Evolutionary conservation across 2,888 invertebrate genomes (phyloP).

Genomic region (Lepidonotus clava): DNA sequence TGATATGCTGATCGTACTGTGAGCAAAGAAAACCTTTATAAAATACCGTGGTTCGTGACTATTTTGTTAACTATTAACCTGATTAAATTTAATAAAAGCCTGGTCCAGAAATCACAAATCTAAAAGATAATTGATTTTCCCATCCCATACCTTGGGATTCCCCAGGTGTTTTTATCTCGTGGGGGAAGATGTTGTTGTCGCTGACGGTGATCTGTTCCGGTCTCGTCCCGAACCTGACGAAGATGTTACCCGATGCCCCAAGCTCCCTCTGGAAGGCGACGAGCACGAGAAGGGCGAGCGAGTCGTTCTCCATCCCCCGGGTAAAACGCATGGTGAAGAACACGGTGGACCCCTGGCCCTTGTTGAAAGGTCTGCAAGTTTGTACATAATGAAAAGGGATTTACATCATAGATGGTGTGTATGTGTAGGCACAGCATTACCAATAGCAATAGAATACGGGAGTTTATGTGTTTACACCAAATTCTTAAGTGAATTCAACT

Average conservation of each 20-base stretch:
- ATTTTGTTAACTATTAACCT: too few relatives aligned
- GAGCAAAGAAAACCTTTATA: too few relatives aligned
- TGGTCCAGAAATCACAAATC: not conserved
- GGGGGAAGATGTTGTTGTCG: not conserved
- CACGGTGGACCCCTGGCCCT: not conserved
- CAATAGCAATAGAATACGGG: too few relatives aligned
- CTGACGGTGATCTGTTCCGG: not conserved
- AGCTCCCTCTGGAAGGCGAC: constrained; percentile 29
- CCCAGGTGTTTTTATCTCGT: not conserved
- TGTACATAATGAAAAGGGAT: too few relatives aligned
- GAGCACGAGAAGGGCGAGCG: not conserved
- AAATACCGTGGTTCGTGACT: too few relatives aligned
- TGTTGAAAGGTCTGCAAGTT: not conserved
- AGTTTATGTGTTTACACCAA: too few relatives aligned
- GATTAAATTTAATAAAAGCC: too few relatives aligned
- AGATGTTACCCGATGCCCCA: constrained; percentile 8
- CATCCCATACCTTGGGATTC: not conserved
- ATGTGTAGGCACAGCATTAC: too few relatives aligned
- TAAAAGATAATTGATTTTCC: not conserved
- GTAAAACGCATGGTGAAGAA: not conserved
- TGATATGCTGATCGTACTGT: too few relatives aligned
- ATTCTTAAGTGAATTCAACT: too few relatives aligned
- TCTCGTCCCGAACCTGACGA: not conserved
- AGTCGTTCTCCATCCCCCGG: not conserved
- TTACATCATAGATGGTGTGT: too few relatives aligned